Conservation (phyloP, 1,140 invertebrate genomes). For the Drosophila parabipectinata region DNA sequence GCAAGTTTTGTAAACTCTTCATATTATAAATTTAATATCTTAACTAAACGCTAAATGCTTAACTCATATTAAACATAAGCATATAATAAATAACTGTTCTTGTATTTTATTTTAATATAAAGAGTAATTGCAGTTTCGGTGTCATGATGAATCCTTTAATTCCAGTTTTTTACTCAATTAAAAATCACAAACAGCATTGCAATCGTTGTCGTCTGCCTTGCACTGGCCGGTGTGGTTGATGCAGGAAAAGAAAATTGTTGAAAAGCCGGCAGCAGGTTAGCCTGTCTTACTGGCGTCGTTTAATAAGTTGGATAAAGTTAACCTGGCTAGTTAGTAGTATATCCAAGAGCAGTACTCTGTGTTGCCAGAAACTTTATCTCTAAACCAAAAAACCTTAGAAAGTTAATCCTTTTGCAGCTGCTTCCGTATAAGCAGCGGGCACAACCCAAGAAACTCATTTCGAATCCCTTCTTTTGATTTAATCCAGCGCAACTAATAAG, state of each 20-base stretch:
- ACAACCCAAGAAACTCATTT: slow-evolving; percentile 13
- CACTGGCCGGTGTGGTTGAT: slow-evolving; percentile 28
- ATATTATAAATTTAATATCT: not conserved
- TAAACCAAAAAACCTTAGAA: not conserved
- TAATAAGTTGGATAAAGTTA: slow-evolving; percentile 20
- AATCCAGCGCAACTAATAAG: slow-evolving; percentile 79
- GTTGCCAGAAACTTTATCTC: not conserved
- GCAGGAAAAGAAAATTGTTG: slow-evolving; percentile 72
- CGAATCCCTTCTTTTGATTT: slow-evolving; percentile 60
- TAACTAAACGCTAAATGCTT: too few species aligned
- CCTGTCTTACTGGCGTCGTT: slow-evolving; percentile 43
- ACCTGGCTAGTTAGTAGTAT: slow-evolving; percentile 2
- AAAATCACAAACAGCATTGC: slow-evolving; percentile 75
- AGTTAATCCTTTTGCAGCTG: slow-evolving; percentile 56
- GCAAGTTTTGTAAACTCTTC: not conserved
- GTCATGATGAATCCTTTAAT: not conserved
- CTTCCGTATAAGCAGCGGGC: slow-evolving; percentile 56
- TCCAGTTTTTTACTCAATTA: slow-evolving; percentile 73
- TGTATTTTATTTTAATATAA: not conserved
- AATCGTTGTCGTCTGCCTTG: slow-evolving; percentile 51
- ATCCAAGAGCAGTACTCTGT: not conserved
- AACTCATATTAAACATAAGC: not conserved
- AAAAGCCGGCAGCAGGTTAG: slow-evolving; percentile 68
- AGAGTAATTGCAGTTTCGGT: slow-evolving; percentile 17
- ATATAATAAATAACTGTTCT: not conserved